These are phyloP conservation scores for Nymphalis polychloros DNA, from an alignment of 2,888 invertebrate genomes.

Conservation along the genomic window DNA sequence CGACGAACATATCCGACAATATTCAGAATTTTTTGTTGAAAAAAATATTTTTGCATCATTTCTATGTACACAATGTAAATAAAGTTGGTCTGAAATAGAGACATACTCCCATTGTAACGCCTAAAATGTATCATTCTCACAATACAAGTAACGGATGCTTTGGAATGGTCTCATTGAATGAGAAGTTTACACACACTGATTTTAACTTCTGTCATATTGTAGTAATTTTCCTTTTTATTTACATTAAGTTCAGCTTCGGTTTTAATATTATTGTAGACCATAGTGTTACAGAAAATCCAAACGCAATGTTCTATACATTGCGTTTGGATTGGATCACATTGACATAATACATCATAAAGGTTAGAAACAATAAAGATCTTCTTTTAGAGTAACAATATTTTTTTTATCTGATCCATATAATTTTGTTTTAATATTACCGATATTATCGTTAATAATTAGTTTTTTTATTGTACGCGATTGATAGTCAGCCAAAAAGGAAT, in stretches of 20 bases:
- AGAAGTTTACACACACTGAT: not conserved
- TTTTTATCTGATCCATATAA: too few species aligned
- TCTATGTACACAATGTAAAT: not conserved
- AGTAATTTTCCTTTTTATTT: conserved; percentile 1
- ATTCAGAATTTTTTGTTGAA: too few species aligned
- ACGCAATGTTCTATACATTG: too few species aligned
- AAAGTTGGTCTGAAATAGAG: not conserved
- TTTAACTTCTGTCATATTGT: conserved; percentile 11
- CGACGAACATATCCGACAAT: too few species aligned
- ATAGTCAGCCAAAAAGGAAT: too few species aligned
- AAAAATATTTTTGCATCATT: not conserved
- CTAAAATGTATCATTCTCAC: conserved; percentile 7
- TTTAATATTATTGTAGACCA: not conserved
- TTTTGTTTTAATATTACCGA: too few species aligned
- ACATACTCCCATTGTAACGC: not conserved
- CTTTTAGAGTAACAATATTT: too few species aligned
- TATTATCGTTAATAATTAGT: too few species aligned
- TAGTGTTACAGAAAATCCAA: not conserved
- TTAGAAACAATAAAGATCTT: too few species aligned
- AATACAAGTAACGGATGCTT: conserved; percentile 15
- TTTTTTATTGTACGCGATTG: too few species aligned
- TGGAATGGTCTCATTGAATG: conserved; percentile 15
- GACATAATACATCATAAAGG: too few species aligned
- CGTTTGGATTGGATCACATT: too few species aligned
- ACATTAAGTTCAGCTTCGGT: not conserved